Evolutionary conservation across 2,113 vertebrate species (phyloP), one percentile per base, ranked within the genome.

Genomic region (Solea solea): DNA sequence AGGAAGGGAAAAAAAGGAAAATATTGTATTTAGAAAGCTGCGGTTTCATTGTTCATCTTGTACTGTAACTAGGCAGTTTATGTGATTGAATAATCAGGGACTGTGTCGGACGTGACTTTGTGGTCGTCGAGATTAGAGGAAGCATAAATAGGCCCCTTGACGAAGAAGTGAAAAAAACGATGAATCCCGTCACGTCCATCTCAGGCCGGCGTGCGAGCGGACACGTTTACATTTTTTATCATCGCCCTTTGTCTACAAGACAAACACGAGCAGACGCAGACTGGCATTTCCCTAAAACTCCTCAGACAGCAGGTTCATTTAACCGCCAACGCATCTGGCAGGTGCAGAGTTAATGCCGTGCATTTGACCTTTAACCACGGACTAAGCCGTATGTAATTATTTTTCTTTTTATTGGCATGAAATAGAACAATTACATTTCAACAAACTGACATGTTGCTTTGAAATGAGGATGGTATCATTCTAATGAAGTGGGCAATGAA

Each of bases 201-300:
- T 77, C 41, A 28, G 81, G 70, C 28, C 14, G 40, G 74, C 53
- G 15, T 50, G 2, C 60, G 70, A 80, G 69, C n/a, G 11, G 42
- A 77, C 60, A 75, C 44, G 8, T 73, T 83, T 92, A 83, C 89
- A 93, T 91, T 90, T 92, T 90, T 89, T 73, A 91, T 91, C 50
- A 80, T 50, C 42, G 25, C 61, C 74, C 86, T 87, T 81, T 84
- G 91, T 90, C 86, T 70, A 89, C 60, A 14, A 1, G 45, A 55
- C 41, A n/a, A 16, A 40, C 8, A 60, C 42, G 39, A 1, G 73
- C 4, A 50, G 56, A 77, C 66, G 58, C 49, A 82, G 78, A 78
- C 64, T 82, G 84, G 76, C 84, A 53, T 68, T 69, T 81, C 16
- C 41, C 51, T 55, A 80, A 85, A 88, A 80, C 71, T 55, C 78